Percentiles rank a stretch among this genome's conserved stretches.
These are phyloP conservation scores for Phengaris arion DNA, from an alignment of 2,888 invertebrate species.

Conservation along the genomic window DNA sequence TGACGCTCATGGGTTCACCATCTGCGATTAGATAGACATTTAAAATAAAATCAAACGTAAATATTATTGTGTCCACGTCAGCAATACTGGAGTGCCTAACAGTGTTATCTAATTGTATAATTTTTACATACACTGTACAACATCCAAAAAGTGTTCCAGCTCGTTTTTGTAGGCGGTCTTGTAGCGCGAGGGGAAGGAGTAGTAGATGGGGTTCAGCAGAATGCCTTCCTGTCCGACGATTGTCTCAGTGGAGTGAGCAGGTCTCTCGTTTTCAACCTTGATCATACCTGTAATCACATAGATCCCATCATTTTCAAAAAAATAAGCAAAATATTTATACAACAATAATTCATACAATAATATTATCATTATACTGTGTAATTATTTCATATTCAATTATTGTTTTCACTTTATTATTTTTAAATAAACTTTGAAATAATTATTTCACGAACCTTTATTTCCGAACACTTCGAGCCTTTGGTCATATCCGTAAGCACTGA, in stretches of 20 bases:
- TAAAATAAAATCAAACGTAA: no score
- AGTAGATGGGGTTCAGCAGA: slow-evolving; percentile 76
- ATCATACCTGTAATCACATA: slow-evolving; percentile 58
- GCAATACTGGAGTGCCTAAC: no score
- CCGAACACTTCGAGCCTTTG: slow-evolving; percentile 84
- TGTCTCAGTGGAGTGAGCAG: slow-evolving; percentile 65
- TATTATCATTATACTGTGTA: no score
- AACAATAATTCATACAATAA: no score
- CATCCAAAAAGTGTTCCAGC: slow-evolving; percentile 81
- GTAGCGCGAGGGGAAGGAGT: slow-evolving; percentile 81
- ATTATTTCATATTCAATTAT: no score
- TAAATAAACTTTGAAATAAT: no score
- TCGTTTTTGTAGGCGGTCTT: slow-evolving; percentile 74
- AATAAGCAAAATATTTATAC: not conserved
- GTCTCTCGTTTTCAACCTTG: slow-evolving; percentile 76
- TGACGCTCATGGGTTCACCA: slow-evolving; percentile 58
- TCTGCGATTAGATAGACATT: slow-evolving; percentile 40
- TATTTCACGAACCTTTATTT: slow-evolving; percentile 67
- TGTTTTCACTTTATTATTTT: no score
- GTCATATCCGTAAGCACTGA: slow-evolving; percentile 83
- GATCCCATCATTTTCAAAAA: slow-evolving; percentile 10
- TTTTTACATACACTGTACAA: slow-evolving; percentile 66
- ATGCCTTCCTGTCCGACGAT: slow-evolving; percentile 61
- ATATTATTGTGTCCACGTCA: no score
- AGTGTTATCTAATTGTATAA: no score